phyloP scores from a whole-genome alignment of 2,888 invertebrate genomes.

The Aricia artaxerxes region DNA sequence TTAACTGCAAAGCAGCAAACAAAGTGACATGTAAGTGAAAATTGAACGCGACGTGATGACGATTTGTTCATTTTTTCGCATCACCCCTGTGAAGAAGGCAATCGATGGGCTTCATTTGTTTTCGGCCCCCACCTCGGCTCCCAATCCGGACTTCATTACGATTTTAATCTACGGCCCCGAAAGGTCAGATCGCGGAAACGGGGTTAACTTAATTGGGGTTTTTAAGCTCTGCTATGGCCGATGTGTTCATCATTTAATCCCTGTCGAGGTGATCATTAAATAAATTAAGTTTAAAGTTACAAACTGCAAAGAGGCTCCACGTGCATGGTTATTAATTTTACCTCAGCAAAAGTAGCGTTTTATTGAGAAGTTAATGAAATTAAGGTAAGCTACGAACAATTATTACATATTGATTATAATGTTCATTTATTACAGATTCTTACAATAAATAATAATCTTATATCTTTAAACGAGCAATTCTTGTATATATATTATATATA shows the following conservation, averaged over 20 bases:
- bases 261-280: background rate
- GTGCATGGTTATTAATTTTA: background rate
- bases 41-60: too few species aligned
- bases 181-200: slow-evolving; percentile 47
- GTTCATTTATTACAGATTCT: too few species aligned
- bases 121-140: background rate
- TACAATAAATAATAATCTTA: too few species aligned
- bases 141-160: slow-evolving; percentile 51
- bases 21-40: too few species aligned
- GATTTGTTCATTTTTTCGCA: background rate
- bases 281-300: background rate
- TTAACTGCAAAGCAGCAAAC: too few species aligned
- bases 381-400: background rate
- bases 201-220: slow-evolving; percentile 33
- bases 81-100: background rate
- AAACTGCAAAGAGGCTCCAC: background rate
- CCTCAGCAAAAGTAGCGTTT: background rate
- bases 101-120: slow-evolving; percentile 16
- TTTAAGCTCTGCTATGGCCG: slow-evolving; percentile 22
- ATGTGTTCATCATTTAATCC: slow-evolving; percentile 27
- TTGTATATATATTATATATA: too few species aligned
- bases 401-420: background rate
- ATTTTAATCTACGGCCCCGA: slow-evolving; percentile 51
- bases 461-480: too few species aligned
- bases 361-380: background rate